Evolutionary conservation across 1,140 invertebrate genomes (phyloP), one percentile per base, ranked within the genome.

Genomic region (Diprion similis): DNA sequence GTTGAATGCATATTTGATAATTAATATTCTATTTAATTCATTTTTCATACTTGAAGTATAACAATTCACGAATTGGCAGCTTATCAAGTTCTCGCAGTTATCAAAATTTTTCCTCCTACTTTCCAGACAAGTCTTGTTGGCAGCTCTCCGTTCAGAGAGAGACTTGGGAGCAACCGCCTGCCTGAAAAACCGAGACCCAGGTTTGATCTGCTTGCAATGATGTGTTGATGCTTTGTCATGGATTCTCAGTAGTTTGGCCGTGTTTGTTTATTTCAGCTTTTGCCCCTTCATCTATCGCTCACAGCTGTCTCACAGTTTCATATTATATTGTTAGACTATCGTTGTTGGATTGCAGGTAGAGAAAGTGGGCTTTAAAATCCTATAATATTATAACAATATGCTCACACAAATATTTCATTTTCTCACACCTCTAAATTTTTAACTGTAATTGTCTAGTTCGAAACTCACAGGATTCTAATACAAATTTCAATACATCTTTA

Each of bases 61-160:
- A 13, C 65, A 76, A 76, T 59, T 72, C 77, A 76, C 76, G 64
- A 47, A 80, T 80, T 75, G 79, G 59, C 71, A 77, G 77, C 75
- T 80, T 6, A 18, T 74, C 76, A 79, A 76, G 73, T 72, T 74
- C 78, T 78, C 75, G 74, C 75, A 79, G 15, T 78, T 81, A 79
- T 67, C 72, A 76, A 74, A 47, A 19, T 17, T 76, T 78, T 76
- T 84, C 75, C 81, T 82, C 77, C 74, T 82, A 73, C 72, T 84
- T 89, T 88, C 66, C 88, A 89, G 87, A 88, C 83, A 79, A 89
- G 82, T 83, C 84, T 89, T 76, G 88, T 91, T 72, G 92, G 91
- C 77, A 94, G 91, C 86, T 95, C 94, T 80, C 94, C 94, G 78
- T 95, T 95, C 89, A 90, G 95, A 82, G 95, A 97, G 88, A 91